Percentiles rank a stretch among this genome's conserved stretches.
These are phyloP conservation scores for Centropus bengalensis DNA, from an alignment of 2,113 vertebrate species.

Conservation along the genomic window DNA sequence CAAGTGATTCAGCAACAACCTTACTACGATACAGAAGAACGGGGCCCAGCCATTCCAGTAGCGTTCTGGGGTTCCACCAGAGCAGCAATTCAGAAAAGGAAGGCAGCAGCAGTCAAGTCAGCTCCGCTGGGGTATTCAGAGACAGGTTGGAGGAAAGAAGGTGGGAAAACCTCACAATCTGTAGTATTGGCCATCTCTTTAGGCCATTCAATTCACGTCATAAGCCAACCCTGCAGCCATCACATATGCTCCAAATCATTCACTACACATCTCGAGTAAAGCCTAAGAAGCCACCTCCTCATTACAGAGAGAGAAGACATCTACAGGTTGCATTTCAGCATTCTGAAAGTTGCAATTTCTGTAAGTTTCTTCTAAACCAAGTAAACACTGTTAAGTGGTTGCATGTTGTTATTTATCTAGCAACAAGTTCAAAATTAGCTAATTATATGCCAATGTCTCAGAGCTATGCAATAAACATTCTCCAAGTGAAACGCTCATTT, in stretches of 20 bases:
- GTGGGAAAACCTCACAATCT: background rate
- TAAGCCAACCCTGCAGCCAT: background rate
- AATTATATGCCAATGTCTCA: background rate
- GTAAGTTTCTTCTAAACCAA: background rate
- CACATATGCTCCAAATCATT: background rate
- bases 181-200: background rate
- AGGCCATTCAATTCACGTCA: background rate
- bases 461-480: background rate
- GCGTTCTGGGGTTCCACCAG: background rate
- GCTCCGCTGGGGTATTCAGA: background rate
- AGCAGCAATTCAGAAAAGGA: background rate
- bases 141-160: background rate
- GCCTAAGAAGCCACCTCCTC: background rate
- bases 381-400: background rate
- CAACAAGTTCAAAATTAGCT: background rate
- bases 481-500: background rate
- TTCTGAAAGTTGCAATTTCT: background rate
- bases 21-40: background rate
- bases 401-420: background rate
- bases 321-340: background rate
- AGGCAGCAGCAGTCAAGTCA: background rate
- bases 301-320: background rate
- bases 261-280: background rate
- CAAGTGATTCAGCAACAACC: background rate
- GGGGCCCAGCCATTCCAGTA: background rate